A percentile compares a stretch with the other conserved stretches of the same genome.
Evolutionary conservation across 1,140 invertebrate species (phyloP).

Genomic region (Drosophila malerkotliana): DNA sequence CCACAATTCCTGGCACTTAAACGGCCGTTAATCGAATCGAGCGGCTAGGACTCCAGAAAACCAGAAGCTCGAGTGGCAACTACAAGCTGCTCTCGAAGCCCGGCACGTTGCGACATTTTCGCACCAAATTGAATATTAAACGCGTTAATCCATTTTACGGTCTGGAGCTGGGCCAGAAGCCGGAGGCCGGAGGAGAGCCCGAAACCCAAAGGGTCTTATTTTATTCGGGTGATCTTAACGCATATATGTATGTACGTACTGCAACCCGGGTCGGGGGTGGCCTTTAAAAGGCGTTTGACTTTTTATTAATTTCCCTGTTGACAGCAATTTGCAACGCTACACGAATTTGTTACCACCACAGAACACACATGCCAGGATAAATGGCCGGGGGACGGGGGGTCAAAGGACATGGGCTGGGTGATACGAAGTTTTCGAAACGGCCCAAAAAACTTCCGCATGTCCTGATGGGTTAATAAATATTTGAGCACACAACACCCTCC

Average conservation of each 20-base stretch:
- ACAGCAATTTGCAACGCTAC: conserved; percentile 79
- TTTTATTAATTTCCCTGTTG: conserved; percentile 81
- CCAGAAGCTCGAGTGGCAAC: not conserved
- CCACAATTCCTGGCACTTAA: conserved; percentile 46
- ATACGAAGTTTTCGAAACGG: conserved; percentile 59
- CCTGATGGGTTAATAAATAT: conserved; percentile 82
- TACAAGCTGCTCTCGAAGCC: conserved; percentile 13
- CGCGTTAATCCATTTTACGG: conserved; percentile 74
- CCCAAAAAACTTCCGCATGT: conserved; percentile 77
- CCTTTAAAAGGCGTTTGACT: conserved; percentile 76
- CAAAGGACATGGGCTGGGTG: conserved; percentile 11
- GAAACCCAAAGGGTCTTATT: conserved; percentile 38
- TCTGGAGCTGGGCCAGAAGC: not conserved
- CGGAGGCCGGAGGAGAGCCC: too few relatives aligned
- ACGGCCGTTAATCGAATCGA: conserved; percentile 48
- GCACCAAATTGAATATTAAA: conserved; percentile 78
- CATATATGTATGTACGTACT: not conserved
- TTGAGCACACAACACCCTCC: conserved; percentile 45
- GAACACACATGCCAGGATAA: conserved; percentile 11
- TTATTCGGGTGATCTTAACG: conserved; percentile 61
- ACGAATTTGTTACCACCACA: conserved; percentile 77
- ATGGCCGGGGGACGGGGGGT: not conserved
- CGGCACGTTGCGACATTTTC: conserved; percentile 31
- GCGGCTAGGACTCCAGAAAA: conserved; percentile 4
- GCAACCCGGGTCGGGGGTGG: conserved; percentile 11